These are phyloP conservation scores for Polyodon spathula DNA, from an alignment of 2,113 vertebrate genomes.

Conservation along the genomic window DNA sequence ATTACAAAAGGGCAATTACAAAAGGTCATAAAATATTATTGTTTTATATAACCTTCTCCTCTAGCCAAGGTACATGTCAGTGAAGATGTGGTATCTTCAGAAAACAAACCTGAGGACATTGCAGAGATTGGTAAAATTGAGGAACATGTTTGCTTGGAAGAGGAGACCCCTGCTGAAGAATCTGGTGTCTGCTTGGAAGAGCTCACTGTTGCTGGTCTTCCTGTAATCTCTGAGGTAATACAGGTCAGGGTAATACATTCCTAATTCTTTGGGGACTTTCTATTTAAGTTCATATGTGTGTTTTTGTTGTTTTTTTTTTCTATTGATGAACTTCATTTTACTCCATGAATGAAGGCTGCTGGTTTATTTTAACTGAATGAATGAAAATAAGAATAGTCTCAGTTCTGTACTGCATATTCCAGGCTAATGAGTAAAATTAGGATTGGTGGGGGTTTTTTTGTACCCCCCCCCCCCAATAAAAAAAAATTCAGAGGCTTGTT, in stretches of 20 bases:
- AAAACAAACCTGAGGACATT: constrained; percentile 47
- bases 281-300: too few relatives aligned
- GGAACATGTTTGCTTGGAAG: constrained; percentile 19
- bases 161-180: constrained; percentile 34
- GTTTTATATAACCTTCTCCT: constrained; percentile 1
- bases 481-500: too few relatives aligned
- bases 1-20: too few relatives aligned
- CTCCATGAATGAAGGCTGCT: background rate
- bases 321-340: background rate
- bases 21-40: too few relatives aligned
- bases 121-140: constrained; percentile 52
- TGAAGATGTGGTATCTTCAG: constrained; percentile 51
- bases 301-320: background rate
- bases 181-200: constrained; percentile 40
- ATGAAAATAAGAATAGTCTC: too few relatives aligned
- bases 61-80: constrained; percentile 54
- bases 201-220: constrained; percentile 42
- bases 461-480: too few relatives aligned
- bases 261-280: background rate
- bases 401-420: too few relatives aligned
- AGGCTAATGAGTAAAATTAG: too few relatives aligned
- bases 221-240: constrained; percentile 34
- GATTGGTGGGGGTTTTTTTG: too few relatives aligned
- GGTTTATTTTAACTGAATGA: too few relatives aligned
- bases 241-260: constrained; percentile 41